These are phyloP conservation scores for Tetramorium alpestre DNA, from an alignment of 1,140 invertebrate species.

Conservation along the genomic window DNA sequence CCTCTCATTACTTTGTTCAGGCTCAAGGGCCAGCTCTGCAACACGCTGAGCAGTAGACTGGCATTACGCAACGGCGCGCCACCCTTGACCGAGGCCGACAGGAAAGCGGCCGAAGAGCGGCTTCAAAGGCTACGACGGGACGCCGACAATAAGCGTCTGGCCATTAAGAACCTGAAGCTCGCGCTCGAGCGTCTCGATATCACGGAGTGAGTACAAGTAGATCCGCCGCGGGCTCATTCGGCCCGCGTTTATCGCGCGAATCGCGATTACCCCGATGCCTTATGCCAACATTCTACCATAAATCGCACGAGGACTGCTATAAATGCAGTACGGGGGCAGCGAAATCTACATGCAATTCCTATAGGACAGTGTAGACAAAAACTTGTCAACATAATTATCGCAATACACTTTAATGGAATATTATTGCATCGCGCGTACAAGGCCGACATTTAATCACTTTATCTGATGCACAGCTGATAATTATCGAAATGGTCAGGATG, in stretches of 20 bases:
- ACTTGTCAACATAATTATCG: conserved; percentile 10
- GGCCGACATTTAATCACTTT: background rate
- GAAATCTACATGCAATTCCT: background rate
- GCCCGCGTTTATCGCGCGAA: conserved; percentile 12
- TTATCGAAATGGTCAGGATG: background rate
- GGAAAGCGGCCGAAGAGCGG: conserved; percentile 89
- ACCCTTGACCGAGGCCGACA: conserved; percentile 87
- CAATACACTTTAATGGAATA: background rate
- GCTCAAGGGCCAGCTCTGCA: conserved; percentile 88
- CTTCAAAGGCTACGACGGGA: conserved; percentile 89
- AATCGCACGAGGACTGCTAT: background rate
- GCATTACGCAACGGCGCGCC: conserved; percentile 81
- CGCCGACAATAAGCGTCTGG: conserved; percentile 89
- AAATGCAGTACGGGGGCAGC: background rate
- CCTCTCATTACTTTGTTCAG: conserved; percentile 78
- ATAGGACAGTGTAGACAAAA: background rate
- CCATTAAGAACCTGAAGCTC: conserved; percentile 91
- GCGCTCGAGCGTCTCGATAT: conserved; percentile 92
- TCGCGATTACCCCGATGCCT: conserved; percentile 14
- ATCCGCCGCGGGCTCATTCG: conserved; percentile 14
- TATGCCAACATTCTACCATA: background rate
- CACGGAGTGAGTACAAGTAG: conserved; percentile 89
- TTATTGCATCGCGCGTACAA: background rate
- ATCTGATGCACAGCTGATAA: conserved; percentile 3
- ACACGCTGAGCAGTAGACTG: conserved; percentile 85